phyloP scores from a whole-genome alignment of 2,797 vertebrate genomes.

The Clarias platycephalus region DNA sequence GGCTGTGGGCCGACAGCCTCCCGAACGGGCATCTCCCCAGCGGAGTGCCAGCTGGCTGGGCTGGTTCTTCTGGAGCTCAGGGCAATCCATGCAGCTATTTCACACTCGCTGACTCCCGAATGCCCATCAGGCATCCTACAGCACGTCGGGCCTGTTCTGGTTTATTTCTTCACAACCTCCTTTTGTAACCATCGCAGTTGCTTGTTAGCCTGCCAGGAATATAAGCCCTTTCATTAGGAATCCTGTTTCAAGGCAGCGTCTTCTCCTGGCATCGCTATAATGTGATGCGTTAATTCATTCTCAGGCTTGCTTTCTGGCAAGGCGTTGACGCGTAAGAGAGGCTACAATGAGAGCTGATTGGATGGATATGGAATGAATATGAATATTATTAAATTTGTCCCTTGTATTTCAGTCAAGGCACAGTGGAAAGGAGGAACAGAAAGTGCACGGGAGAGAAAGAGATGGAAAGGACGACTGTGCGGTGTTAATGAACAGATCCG shows the following conservation, averaged over 20 bases:
- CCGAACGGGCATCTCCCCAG: conserved; percentile 66
- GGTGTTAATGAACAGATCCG: conserved; percentile 59
- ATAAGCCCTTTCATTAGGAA: conserved; percentile 62
- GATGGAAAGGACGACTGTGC: conserved; percentile 41
- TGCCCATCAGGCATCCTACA: conserved; percentile 49
- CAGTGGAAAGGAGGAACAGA: conserved; percentile 43
- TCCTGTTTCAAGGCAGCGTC: conserved; percentile 64
- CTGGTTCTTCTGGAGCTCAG: conserved; percentile 65
- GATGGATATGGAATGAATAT: conserved; percentile 45
- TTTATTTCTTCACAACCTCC: conserved; percentile 56
- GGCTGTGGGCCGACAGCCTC: conserved; percentile 69
- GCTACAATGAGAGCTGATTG: conserved; percentile 54
- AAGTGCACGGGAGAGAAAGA: conserved; percentile 38
- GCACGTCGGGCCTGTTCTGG: conserved; percentile 56
- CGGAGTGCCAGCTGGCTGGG: conserved; percentile 73
- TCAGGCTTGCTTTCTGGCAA: conserved; percentile 54
- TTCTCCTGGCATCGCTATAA: conserved; percentile 52
- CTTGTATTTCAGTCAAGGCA: conserved; percentile 48
- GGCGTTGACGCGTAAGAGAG: conserved; percentile 41
- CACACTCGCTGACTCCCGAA: conserved; percentile 70
- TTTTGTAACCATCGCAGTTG: conserved; percentile 54
- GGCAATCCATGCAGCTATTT: conserved; percentile 68
- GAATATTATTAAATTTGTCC: conserved; percentile 54
- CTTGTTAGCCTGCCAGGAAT: conserved; percentile 58
- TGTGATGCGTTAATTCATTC: conserved; percentile 62